Evolutionary conservation across 2,888 invertebrate species (phyloP), one percentile per base, ranked within the genome.

Genomic region (Stenolophus ochropezus): DNA sequence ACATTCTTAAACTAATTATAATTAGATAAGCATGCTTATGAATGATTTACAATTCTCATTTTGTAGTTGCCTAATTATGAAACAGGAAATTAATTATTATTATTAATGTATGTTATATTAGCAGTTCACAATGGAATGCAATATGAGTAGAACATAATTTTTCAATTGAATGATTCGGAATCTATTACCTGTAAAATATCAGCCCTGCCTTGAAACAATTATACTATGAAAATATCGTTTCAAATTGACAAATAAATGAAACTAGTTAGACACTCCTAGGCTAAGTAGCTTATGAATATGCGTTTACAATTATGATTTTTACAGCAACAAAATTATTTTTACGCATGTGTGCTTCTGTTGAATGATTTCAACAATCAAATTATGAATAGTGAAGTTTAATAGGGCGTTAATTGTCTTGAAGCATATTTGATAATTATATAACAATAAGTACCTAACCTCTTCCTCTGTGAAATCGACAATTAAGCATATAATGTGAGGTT

Each of bases 391-490:
- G n/a, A 14, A 23, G 61, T 61, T 23, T 61, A 61, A 61, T 14
- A 61, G 25, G 21, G 61, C 61, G n/a, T n/a, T n/a, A n/a, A n/a
- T n/a, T n/a, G n/a, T n/a, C n/a, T n/a, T n/a, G n/a, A n/a, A n/a
- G n/a, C 14, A 23, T 61, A 42, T 61, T 25, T 61, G 61, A 61
- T 61, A 61, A 61, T 61, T 61, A 61, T 23, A 61, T 61, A 61
- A 61, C 61, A 61, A 61, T 69, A 61, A 61, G 25, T 8, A n/a
- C n/a, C n/a, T n/a, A 23, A 11, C 21, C 61, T 27, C 33, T 27
- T 11, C 21, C 61, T 61, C 33, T 27, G 33, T 33, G 33, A 27
- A 51, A 74, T 74, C 53, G 74, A 74, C 53, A 74, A 74, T 74
- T 74, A 74, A 74, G 73, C 53, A n/a, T n/a, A n/a, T n/a, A n/a